Conservation (phyloP, 2,113 vertebrate genomes). For the Empidonax alnorum region DNA sequence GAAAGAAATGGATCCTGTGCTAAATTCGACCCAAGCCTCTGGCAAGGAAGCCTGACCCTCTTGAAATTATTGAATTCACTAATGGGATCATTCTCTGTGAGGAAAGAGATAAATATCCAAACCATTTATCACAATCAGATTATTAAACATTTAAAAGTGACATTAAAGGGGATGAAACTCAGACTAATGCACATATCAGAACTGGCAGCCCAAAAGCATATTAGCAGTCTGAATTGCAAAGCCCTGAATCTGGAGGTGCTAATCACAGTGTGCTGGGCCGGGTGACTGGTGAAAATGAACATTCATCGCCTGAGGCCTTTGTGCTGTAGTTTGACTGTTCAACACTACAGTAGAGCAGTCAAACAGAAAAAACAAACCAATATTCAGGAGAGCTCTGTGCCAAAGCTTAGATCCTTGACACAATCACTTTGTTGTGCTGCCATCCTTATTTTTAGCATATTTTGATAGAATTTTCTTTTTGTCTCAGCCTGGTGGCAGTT, state of each 20-base stretch:
- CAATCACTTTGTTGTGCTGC: not conserved
- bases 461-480: slow-evolving; percentile 33
- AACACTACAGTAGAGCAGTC: not conserved
- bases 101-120: slow-evolving; percentile 26
- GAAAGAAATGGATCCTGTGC: not conserved
- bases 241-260: not conserved
- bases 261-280: not conserved
- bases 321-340: not conserved
- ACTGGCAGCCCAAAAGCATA: not conserved
- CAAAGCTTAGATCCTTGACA: not conserved
- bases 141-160: slow-evolving; percentile 49
- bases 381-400: not conserved
- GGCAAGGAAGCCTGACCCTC: not conserved
- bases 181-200: not conserved
- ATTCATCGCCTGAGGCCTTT: not conserved
- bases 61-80: slow-evolving; percentile 1
- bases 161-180: not conserved
- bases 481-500: slow-evolving; percentile 23
- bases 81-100: slow-evolving; percentile 4
- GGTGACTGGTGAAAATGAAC: not conserved
- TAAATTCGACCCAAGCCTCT: not conserved
- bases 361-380: not conserved
- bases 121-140: slow-evolving; percentile 27
- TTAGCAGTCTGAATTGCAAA: not conserved
- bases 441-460: slow-evolving; percentile 20